Base-by-base conservation (phyloP, 2,797 vertebrate species). In the Macropus fuliginosus region DNA sequence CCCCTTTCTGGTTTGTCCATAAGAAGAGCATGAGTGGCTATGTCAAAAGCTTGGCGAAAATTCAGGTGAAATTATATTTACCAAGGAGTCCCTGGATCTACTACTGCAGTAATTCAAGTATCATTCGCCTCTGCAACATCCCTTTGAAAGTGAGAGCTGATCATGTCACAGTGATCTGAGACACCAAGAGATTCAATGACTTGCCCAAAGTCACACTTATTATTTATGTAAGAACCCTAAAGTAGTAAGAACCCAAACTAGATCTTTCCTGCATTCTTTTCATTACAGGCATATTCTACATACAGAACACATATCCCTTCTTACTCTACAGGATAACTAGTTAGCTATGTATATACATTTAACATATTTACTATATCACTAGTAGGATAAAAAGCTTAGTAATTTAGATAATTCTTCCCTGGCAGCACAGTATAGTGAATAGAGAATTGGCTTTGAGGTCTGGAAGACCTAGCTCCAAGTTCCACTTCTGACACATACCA, bases 231-330 rank as follows among this genome's bases (percentile, higher is more conserved):
- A 92, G 62, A 91, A 66, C 66, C 16, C 16, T 21, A 90, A 59
- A 46, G 46, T 27, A 81, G 5, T 21, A n/a, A 91, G 31, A 94
- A 52, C 6, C 52, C 52, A 52, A 96, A 93, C 6, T 34, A 59
- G 59, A 93, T 81, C 89, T 96, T 93, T 54, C 34, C 94, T 66
- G 34, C 95, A 91, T 81, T 92, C 55, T 91, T 96, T 93, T 92
- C 55, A 94, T 31, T 92, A 87, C 56, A 92, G 1, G 29, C 56
- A 1, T 46, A 92, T n/a, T 29, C 50, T 40, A 95, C 90, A 74
- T 10, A 46, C 0, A 40, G 4, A 62, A 40, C 27, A 40, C n/a
- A 18, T 40, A 8, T n/a, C 10, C 16, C 5, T 66, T 66, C 28
- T 66, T 31, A 34, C 4, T n/a, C n/a, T 5, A 66, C 0, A n/a